phyloP scores from a whole-genome alignment of 2,113 vertebrate species.

The Strix uralensis region DNA sequence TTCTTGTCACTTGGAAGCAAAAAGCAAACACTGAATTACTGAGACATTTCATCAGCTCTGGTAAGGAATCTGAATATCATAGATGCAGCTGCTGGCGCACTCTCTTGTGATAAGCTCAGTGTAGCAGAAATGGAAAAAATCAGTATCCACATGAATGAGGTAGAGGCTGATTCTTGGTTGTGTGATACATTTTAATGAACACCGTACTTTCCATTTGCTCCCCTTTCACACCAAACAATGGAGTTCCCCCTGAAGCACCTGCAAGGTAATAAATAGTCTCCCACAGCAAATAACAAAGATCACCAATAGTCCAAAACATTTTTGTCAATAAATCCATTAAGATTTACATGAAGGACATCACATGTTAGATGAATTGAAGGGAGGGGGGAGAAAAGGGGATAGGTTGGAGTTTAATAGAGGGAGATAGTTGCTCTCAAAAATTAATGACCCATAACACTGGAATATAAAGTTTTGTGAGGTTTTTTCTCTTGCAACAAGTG shows the following conservation, averaged over 20 bases:
- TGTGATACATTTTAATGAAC: constrained; percentile 17
- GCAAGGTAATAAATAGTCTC: not conserved
- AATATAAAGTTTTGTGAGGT: not conserved
- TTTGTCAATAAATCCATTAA: not conserved
- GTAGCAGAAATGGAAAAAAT: constrained; percentile 23
- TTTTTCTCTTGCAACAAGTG: not conserved
- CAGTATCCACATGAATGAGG: not conserved
- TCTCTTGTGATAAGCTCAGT: constrained; percentile 24
- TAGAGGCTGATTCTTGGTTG: not conserved
- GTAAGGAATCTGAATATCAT: constrained; percentile 8
- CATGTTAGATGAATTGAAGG: not conserved
- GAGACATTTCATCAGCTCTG: constrained; percentile 35
- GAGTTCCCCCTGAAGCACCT: not conserved
- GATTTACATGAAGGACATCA: not conserved
- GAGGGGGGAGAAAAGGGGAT: not conserved
- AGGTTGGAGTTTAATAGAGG: not conserved
- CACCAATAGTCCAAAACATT: not conserved
- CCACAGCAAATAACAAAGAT: not conserved
- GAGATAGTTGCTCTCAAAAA: not conserved
- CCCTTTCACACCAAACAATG: constrained; percentile 21
- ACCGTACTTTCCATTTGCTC: not conserved
- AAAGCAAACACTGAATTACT: constrained; percentile 3
- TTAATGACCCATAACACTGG: not conserved
- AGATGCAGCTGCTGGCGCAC: not conserved
- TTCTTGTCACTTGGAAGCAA: constrained; percentile 24